Base-by-base conservation (phyloP, 2,888 invertebrate species). In the Oscheius sp. region DNA sequence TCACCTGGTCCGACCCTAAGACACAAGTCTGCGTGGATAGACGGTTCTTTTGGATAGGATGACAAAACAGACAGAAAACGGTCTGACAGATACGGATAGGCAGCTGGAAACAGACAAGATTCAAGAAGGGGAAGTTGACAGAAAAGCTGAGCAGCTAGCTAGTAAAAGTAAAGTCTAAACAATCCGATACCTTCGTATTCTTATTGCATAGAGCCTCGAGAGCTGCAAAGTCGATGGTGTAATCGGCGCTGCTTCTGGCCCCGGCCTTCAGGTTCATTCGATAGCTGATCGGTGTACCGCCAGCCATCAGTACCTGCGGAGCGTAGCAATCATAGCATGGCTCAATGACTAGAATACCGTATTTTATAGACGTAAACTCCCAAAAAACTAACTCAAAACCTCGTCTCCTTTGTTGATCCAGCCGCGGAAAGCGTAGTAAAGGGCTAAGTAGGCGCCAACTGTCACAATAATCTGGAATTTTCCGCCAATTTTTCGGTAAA, bases 291-390 rank as follows among this genome's bases (percentile, higher is more conserved):
- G 96, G 93, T 29, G 92, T 91, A 0, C 96, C 99, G 1, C 95
- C 95, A 1, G 96, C 95, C 85, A 93, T 93, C 82, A 92, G 92
- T 13, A 96, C 94, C 94, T 98, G 96, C 1, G 96, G 96, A 83
- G 94, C 95, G 88, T 99, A 99, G 89, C 97, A 98, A 90, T 99
- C 99, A 89, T 96, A 99, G 91, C 94, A 98, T 0, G 99, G 99
- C 90, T 99, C 99, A 80, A 99, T 96, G 35, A 99, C 86, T 87
- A 70, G 65, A 84, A 81, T 9, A n/a, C 10, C 42, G 55, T 21
- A 7, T 13, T 58, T 10, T 21, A 29, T 2, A 29, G 29, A 58
- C 10, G 29, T 2, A 7, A 29, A 1, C 2, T 58, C 21, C 21
- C 0, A 21, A 33, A 47, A 7, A 37, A 76, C 81, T 79, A 47